Conservation (phyloP, 2,113 vertebrate species). For the Psammodynastes pulverulentus region DNA sequence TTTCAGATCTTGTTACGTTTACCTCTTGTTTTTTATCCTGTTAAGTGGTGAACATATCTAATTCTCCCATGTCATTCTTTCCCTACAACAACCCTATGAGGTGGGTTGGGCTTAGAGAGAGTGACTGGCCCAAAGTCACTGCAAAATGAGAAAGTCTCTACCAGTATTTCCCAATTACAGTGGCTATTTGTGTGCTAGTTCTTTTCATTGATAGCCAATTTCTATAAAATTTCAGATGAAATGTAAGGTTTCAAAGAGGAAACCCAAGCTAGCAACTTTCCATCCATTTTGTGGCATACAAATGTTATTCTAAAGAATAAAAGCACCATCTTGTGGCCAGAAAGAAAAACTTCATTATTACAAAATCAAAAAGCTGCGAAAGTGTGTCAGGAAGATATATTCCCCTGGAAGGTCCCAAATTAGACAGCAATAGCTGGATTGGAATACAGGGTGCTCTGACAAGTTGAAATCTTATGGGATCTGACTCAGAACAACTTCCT, state of each 20-base stretch:
- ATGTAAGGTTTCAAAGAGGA: not conserved
- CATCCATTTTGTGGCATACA: not conserved
- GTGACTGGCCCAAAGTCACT: not conserved
- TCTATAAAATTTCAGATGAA: not conserved
- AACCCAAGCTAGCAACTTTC: not conserved
- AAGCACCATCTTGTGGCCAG: constrained; percentile 50
- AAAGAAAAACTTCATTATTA: not conserved
- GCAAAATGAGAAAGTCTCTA: not conserved
- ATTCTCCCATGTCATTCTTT: not conserved
- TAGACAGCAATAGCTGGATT: not conserved
- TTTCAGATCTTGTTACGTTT: too few species aligned
- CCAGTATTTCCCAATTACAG: not conserved
- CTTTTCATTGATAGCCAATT: not conserved
- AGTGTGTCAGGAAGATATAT: too few species aligned
- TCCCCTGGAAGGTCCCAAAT: too few species aligned
- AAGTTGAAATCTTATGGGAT: not conserved
- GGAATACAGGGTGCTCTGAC: not conserved
- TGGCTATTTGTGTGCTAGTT: not conserved
- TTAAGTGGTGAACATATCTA: not conserved
- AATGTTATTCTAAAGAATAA: constrained; percentile 30
- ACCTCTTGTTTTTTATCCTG: not conserved
- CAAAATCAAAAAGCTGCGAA: not conserved
- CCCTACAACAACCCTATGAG: not conserved
- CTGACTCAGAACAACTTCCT: not conserved
- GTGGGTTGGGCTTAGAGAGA: not conserved